A percentile compares a stretch with the other conserved stretches of the same genome.
Conservation (phyloP, 1,140 invertebrate species). For the Harlomillsia oculata region DNA sequence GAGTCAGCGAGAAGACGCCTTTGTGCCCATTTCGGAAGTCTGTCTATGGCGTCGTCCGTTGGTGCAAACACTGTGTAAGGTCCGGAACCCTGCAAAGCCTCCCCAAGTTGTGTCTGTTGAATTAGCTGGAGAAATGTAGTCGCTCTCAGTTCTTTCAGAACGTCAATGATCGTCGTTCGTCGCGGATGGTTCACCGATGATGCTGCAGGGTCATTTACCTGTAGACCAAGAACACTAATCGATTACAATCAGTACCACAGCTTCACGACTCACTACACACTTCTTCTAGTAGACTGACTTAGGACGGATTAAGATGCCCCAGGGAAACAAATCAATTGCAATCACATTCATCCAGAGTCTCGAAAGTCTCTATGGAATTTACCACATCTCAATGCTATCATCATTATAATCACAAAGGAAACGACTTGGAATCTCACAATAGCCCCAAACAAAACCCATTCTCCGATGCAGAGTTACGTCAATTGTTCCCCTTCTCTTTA, state of each 20-base stretch:
- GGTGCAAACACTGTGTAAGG: constrained; percentile 36
- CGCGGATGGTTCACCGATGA: constrained; percentile 33
- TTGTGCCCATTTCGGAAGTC: constrained; percentile 35
- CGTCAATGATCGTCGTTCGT: constrained; percentile 35
- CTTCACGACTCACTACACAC: background rate
- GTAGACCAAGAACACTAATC: constrained; percentile 8
- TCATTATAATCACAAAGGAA: no score
- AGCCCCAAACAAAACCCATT: no score
- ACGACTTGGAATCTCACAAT: no score
- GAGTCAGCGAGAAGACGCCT: constrained; percentile 29
- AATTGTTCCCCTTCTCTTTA: no score
- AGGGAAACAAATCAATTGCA: background rate
- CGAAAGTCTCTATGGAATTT: background rate
- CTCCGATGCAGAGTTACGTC: no score
- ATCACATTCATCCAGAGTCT: background rate
- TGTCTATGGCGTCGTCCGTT: constrained; percentile 36
- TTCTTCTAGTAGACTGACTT: background rate
- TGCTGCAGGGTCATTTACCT: constrained; percentile 32
- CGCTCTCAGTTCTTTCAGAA: constrained; percentile 33
- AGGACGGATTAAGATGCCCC: background rate
- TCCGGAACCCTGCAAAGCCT: constrained; percentile 33
- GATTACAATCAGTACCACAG: background rate
- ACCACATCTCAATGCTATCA: background rate
- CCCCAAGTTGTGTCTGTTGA: constrained; percentile 33
- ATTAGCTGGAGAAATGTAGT: constrained; percentile 36